Percentiles rank a stretch among this genome's conserved stretches.
Conservation (phyloP, 2,888 invertebrate species). For the Rugalucina vietnamica region DNA sequence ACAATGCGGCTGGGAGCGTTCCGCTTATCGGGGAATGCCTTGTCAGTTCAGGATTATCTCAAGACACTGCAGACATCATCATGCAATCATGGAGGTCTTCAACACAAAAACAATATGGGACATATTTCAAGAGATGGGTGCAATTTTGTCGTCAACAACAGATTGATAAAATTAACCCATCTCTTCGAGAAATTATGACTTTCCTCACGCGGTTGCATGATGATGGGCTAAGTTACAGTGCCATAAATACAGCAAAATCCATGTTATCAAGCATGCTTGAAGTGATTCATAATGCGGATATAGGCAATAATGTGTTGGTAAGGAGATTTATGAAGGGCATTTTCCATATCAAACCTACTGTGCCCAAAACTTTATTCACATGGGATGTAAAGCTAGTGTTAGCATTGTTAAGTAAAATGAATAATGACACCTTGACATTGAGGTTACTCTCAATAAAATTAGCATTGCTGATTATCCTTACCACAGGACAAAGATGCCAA, state of each 20-base stretch:
- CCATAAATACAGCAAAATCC: conserved; percentile 33
- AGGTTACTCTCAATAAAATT: no score
- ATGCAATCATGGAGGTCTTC: no score
- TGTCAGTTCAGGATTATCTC: conserved; percentile 19
- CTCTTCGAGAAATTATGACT: conserved; percentile 20
- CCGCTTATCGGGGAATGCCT: conserved; percentile 28
- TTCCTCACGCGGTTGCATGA: conserved; percentile 28
- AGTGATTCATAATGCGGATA: background rate
- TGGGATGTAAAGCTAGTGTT: background rate
- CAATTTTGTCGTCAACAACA: conserved; percentile 43
- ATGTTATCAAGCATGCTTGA: background rate
- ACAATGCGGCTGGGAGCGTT: conserved; percentile 25
- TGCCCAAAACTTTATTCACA: no score
- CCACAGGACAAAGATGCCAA: no score
- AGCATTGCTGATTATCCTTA: no score
- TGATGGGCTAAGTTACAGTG: conserved; percentile 4
- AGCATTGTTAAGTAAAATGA: no score
- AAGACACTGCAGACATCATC: conserved; percentile 19
- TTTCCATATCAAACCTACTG: conserved; percentile 26
- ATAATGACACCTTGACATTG: no score
- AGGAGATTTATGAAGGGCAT: conserved; percentile 38
- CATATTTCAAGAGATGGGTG: conserved; percentile 29
- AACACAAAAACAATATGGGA: conserved; percentile 41
- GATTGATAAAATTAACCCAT: conserved; percentile 38
- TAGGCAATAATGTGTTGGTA: conserved; percentile 27